These are phyloP conservation scores for Sardina pilchardus DNA, from an alignment of 2,113 vertebrate genomes.

Conservation along the genomic window DNA sequence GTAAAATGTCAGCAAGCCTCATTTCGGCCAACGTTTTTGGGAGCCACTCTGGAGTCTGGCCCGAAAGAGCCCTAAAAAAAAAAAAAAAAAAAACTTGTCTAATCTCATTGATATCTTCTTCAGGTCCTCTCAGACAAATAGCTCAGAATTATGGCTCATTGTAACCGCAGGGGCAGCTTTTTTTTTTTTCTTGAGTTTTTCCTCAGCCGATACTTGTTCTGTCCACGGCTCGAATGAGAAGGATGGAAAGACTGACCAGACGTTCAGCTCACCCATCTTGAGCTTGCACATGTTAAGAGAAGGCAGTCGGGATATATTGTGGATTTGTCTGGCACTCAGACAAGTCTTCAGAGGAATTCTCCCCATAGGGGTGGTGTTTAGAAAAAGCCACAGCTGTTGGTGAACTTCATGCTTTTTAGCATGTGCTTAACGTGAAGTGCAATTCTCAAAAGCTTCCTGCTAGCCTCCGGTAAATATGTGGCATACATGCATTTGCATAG, in stretches of 20 bases:
- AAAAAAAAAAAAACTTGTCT: too few relatives aligned
- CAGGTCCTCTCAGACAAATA: not conserved
- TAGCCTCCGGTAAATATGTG: slow-evolving; percentile 42
- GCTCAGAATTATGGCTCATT: not conserved
- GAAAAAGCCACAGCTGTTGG: not conserved
- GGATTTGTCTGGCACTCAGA: not conserved
- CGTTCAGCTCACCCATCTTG: not conserved
- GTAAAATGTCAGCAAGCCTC: slow-evolving; percentile 3
- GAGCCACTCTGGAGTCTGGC: not conserved
- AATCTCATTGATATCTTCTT: not conserved
- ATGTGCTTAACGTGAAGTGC: not conserved
- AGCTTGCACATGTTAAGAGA: not conserved
- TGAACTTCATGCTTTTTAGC: not conserved
- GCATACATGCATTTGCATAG: slow-evolving; percentile 43
- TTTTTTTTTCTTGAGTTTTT: not conserved
- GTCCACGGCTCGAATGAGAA: not conserved
- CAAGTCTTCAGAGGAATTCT: not conserved
- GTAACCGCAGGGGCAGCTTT: not conserved
- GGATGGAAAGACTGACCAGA: not conserved
- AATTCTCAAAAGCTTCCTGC: not conserved
- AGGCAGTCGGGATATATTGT: not conserved
- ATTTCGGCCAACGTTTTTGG: not conserved
- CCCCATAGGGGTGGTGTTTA: not conserved
- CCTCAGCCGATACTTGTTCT: not conserved
- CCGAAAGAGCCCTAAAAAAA: not conserved